Percentiles rank a stretch among this genome's conserved stretches.
Evolutionary conservation across 2,113 vertebrate species (phyloP).

Genomic region (Acanthisitta chloris): DNA sequence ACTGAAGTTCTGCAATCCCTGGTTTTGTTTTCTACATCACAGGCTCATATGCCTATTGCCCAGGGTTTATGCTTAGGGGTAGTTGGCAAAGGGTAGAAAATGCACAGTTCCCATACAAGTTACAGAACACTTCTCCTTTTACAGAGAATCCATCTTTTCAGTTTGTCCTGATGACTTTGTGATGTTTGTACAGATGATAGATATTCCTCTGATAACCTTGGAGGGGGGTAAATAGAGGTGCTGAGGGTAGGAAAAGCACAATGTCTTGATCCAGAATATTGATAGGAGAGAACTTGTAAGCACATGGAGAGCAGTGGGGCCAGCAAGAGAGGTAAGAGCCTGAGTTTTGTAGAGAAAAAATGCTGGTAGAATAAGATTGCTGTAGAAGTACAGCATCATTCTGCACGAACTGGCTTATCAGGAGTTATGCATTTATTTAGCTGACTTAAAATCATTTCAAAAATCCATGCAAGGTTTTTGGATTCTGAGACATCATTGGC

Average conservation of each 20-base stretch:
- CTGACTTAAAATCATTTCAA: not conserved
- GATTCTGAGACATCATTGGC: not conserved
- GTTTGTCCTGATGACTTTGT: not conserved
- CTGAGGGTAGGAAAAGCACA: constrained; percentile 7
- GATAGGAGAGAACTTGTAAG: not conserved
- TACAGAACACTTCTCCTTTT: not conserved
- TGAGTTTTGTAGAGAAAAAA: not conserved
- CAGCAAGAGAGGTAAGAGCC: not conserved
- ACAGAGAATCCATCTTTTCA: not conserved
- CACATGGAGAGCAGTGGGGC: not conserved
- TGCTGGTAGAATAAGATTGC: not conserved
- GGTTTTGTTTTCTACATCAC: not conserved
- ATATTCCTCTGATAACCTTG: not conserved
- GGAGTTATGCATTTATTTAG: not conserved
- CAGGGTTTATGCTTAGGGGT: not conserved
- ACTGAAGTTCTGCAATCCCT: not conserved
- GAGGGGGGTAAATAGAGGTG: not conserved
- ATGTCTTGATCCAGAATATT: not conserved
- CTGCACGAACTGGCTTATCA: not conserved
- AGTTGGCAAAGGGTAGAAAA: not conserved
- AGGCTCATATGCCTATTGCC: not conserved
- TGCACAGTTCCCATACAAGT: not conserved
- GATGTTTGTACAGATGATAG: not conserved
- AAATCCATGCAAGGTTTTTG: not conserved
- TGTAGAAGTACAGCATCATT: not conserved